Base-by-base conservation (phyloP, 2,888 invertebrate genomes). In the Eupeodes latifasciatus region DNA sequence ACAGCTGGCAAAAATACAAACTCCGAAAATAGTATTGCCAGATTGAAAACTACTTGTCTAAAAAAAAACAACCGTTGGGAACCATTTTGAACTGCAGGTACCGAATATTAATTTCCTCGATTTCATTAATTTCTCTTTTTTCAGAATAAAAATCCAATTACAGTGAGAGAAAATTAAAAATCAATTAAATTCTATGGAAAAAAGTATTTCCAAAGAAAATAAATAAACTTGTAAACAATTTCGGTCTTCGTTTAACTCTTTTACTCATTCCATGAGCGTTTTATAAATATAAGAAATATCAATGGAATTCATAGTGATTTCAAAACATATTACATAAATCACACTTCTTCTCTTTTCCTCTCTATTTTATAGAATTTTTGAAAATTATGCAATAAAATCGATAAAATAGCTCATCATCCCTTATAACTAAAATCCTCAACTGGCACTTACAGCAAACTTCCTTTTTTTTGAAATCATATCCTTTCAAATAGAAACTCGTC, bases 371-470 rank as follows among this genome's bases (percentile, higher is more conserved):
- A 9, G 16, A 27, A 16, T 55, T 12, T 64, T 64, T 19, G 5
- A 10, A 53, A 5, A 71, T 12, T n/a, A 44, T 40, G 55, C 55
- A 71, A 55, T 71, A 19, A 27, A 71, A 55, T 71, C 71, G 19
- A 80, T 72, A 47, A 27, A 19, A 80, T 64, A 64, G 49, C 49
- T 71, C 27, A 27, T 57, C 49, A 40, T 5, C 40, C 40, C 1
- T 27, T 27, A 27, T 69, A 71, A 57, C 69, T 71, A 64, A 49
- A 12, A 64, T 64, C 57, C 62, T 71, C 59, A 71, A 82, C 71
- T 77, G 12, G 16, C 82, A 77, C 36, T 62, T 55, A 51, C 1
- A 40, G 9, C 6, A 40, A 40, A 62, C 47, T 40, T 64, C 40
- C 47, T n/a, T 14, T 40, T 5, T 5, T 40, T 40, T 40, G 0